Base-by-base conservation (phyloP, 2,888 invertebrate species). In the Ypsolopha scabrella region DNA sequence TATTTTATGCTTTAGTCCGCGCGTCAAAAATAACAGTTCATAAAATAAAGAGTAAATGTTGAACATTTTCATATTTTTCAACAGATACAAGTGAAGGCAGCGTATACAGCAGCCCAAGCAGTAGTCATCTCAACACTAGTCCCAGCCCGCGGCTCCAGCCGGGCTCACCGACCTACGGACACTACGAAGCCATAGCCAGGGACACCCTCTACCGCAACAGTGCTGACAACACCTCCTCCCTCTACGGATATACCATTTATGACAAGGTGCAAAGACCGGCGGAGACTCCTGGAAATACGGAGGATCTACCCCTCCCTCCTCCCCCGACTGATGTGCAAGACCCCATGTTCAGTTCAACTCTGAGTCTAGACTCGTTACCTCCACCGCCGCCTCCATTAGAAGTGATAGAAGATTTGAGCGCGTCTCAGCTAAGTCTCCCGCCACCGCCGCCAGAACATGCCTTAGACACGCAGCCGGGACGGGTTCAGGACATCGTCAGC, bases 331-430 rank as follows among this genome's bases (percentile, higher is more conserved):
- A 75, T 38, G 57, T 68, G 0, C 68, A 71, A 0, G 81, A 80
- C 51, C 76, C 69, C 35, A 90, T 94, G 87, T 92, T 93, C 67
- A 90, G 92, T 51, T 94, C 94, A 0, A 93, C 92, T 10, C 79
- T 93, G 9, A 94, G 94, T 33, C 73, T 94, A 41, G 94, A 94
- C 61, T 94, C 93, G n/a, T 74, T 94, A 54, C 94, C 93, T 0
- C 94, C 94, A 11, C 94, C 94, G 1, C 93, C 89, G 47, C 91
- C 92, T 41, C 91, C 91, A 6, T 80, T 80, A 55, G 56, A 67
- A 10, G 56, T 63, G 3, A 54, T 73, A 11, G 81, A 82, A 48
- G 91, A 92, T 54, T 74, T 92, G 7, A 88, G 89, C 9, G 93
- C 93, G 6, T 93, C 94, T 6, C 92, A 92, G 64, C 75, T 93